Conservation (phyloP, 2,888 invertebrate species). For the Acrobasis repandana region DNA sequence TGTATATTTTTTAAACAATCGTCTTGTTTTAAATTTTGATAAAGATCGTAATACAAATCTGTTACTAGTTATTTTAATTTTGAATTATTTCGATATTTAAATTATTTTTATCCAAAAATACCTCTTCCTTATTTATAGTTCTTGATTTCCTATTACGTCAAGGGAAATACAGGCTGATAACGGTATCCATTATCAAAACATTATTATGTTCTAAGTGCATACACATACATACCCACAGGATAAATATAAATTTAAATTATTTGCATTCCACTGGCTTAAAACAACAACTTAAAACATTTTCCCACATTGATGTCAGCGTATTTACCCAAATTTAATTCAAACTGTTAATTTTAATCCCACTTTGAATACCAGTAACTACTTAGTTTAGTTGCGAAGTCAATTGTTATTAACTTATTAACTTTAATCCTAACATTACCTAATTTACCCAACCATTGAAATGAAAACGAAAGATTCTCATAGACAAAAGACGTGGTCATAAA, state of each 20-base stretch:
- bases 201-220: neutral
- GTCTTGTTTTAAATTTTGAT: too few species aligned
- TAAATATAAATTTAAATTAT: neutral
- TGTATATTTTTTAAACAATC: too few species aligned
- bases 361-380: neutral
- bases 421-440: neutral
- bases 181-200: too few species aligned
- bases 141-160: too few species aligned
- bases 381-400: neutral
- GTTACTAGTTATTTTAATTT: too few species aligned
- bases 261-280: neutral
- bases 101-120: too few species aligned
- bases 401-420: neutral
- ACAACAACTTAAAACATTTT: neutral
- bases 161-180: too few species aligned
- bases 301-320: neutral
- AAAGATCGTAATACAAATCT: too few species aligned
- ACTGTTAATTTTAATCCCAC: neutral
- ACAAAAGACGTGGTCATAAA: conserved; percentile 16
- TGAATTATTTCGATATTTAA: too few species aligned
- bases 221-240: neutral
- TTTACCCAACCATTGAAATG: neutral
- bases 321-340: neutral
- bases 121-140: too few species aligned
- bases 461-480: conserved; percentile 3